These are phyloP conservation scores for Podarcis muralis DNA, from an alignment of 2,113 vertebrate species.

Conservation along the genomic window DNA sequence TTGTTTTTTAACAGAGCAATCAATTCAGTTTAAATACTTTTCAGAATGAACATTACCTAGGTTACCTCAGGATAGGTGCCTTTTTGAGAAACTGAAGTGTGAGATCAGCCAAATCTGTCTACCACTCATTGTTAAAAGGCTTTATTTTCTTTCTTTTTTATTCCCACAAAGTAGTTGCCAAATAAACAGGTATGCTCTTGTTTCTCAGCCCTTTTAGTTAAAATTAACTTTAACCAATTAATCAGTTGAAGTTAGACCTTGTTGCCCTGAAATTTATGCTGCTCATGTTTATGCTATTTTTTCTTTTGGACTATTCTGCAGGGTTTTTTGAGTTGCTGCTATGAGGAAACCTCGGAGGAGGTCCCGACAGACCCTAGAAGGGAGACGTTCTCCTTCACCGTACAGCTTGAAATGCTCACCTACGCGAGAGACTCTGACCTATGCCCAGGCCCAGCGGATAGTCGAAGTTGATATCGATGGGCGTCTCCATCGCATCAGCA, in stretches of 20 bases:
- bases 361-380: constrained; percentile 76
- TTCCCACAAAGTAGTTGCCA: too few species aligned
- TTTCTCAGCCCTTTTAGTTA: background rate
- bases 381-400: constrained; percentile 87
- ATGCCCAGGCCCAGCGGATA: constrained; percentile 93
- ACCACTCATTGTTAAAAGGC: background rate
- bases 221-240: background rate
- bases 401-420: constrained; percentile 93
- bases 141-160: background rate
- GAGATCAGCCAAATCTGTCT: background rate
- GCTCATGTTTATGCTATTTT: background rate
- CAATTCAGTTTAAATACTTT: background rate
- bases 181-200: background rate
- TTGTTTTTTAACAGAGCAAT: background rate
- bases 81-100: background rate
- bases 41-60: background rate
- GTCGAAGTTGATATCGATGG: constrained; percentile 98
- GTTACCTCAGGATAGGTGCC: background rate
- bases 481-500: constrained; percentile 93
- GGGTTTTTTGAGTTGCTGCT: constrained; percentile 39
- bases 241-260: rapidly evolving
- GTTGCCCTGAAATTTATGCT: background rate
- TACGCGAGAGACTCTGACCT: constrained; percentile 88
- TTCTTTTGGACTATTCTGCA: constrained; percentile 13
- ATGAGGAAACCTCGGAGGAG: constrained; percentile 96